Evolutionary conservation across 2,797 vertebrate species (phyloP).

Genomic region (Aplochiton taeniatus): DNA sequence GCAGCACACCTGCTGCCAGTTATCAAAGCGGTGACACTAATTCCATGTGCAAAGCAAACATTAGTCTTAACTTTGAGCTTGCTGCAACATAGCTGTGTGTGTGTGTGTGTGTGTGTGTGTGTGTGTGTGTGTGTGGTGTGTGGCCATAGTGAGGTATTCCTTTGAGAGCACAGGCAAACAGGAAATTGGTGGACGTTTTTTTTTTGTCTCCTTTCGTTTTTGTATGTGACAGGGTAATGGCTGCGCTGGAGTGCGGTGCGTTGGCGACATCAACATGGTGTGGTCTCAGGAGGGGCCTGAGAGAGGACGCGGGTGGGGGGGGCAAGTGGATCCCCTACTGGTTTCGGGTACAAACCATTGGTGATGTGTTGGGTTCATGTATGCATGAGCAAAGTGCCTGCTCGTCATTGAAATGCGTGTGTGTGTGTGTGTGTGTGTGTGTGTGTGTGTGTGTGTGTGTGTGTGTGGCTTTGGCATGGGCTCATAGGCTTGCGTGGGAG

Average conservation of each 20-base stretch:
- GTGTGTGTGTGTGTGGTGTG: slow-evolving; percentile 17
- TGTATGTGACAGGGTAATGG: neutral
- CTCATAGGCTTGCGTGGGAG: too few relatives aligned
- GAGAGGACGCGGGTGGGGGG: slow-evolving; percentile 14
- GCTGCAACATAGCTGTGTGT: neutral
- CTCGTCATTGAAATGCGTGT: neutral
- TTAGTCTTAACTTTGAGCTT: neutral
- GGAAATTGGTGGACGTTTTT: too few relatives aligned
- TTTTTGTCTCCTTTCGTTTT: neutral
- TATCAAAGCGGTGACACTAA: slow-evolving; percentile 5
- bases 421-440: neutral
- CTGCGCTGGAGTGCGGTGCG: neutral
- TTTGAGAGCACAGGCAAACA: too few relatives aligned
- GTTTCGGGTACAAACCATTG: slow-evolving; percentile 18
- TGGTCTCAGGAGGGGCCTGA: slow-evolving; percentile 8
- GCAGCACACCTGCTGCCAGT: slow-evolving; percentile 7
- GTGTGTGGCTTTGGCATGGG: neutral
- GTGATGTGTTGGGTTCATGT: slow-evolving; percentile 10
- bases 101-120: slow-evolving; percentile 25
- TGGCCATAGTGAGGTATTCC: too few relatives aligned
- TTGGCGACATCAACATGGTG: neutral
- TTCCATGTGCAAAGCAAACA: neutral
- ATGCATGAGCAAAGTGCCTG: neutral
- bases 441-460: too few relatives aligned
- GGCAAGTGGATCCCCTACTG: slow-evolving; percentile 11